Base-by-base conservation (phyloP, 2,888 invertebrate species). In the Eilema griseolum region DNA sequence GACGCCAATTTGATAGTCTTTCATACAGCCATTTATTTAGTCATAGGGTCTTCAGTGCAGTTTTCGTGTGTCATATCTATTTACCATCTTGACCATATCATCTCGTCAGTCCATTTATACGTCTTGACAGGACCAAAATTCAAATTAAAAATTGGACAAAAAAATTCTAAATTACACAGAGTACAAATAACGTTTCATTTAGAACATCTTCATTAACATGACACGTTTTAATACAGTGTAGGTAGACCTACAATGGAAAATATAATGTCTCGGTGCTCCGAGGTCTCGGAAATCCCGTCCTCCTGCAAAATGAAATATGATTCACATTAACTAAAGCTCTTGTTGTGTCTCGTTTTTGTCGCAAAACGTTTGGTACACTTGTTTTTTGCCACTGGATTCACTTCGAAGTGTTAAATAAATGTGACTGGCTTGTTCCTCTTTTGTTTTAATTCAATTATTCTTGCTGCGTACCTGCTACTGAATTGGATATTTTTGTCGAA, bases 251-350 rank as follows among this genome's bases (percentile, higher is more conserved):
- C 84, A 84, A 83, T 85, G 79, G 83, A 85, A 84, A 88, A 84
- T 85, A 86, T 87, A 88, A 87, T 87, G 85, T 84, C 79, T 85
- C 83, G 79, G 79, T 77, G 78, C 76, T 79, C 83, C 72, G 81
- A 84, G 86, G 86, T 85, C 89, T 88, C 87, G 88, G 89, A 89
- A 89, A 89, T 89, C 86, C 89, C 89, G 83, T 85, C 87, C 88
- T 86, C 86, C 86, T 83, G 81, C 81, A 82, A 86, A 89, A 90
- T 93, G 93, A 93, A 92, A 92, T 93, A 93, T 92, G 92, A 92
- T 89, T 86, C 90, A 86, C 92, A 92, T 93, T 93, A 91, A 89
- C 86, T 86, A 88, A 91, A 92, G 89, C 92, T 89, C 92, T 89
- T 88, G 90, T 90, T 91, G 87, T 90, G 89, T 90, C 83, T 87